phyloP scores from a whole-genome alignment of 2,888 invertebrate genomes.

The Anaspis maculata region DNA sequence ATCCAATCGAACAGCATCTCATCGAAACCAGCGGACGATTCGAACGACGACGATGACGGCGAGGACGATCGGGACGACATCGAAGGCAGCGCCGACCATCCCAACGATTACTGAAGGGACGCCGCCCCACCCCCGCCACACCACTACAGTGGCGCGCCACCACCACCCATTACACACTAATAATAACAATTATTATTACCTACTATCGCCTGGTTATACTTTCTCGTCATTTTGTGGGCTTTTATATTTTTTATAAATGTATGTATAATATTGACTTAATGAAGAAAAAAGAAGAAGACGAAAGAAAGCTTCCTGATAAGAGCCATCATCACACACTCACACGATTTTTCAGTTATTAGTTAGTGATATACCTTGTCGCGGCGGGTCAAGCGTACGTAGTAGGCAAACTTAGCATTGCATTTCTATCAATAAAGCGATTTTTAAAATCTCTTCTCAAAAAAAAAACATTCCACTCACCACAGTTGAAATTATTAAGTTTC shows the following conservation, averaged over 20 bases:
- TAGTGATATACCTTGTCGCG: conserved; percentile 10
- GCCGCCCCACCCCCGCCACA: not conserved
- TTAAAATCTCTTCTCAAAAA: too few relatives aligned
- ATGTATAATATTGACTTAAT: too few relatives aligned
- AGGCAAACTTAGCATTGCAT: conserved; percentile 32
- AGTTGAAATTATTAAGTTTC: too few relatives aligned
- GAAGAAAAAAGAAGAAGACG: too few relatives aligned
- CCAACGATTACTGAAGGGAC: conserved; percentile 58
- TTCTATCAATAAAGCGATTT: conserved; percentile 16
- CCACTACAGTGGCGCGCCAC: too few relatives aligned
- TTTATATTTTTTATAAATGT: conserved; percentile 24
- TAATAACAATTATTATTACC: conserved; percentile 9
- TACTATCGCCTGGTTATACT: conserved; percentile 20
- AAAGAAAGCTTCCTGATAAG: too few relatives aligned
- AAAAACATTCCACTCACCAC: too few relatives aligned
- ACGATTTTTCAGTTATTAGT: too few relatives aligned
- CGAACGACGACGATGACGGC: conserved; percentile 63
- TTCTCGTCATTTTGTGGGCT: conserved; percentile 21
- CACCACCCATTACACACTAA: conserved; percentile 1
- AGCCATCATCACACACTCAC: too few relatives aligned
- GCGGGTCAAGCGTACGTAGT: conserved; percentile 35
- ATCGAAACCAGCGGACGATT: conserved; percentile 42
- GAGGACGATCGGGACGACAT: conserved; percentile 58
- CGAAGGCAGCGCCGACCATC: conserved; percentile 71
- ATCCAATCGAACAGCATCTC: conserved; percentile 20